Base-by-base conservation (phyloP, 2,113 vertebrate genomes). In the Crotophaga sulcirostris region DNA sequence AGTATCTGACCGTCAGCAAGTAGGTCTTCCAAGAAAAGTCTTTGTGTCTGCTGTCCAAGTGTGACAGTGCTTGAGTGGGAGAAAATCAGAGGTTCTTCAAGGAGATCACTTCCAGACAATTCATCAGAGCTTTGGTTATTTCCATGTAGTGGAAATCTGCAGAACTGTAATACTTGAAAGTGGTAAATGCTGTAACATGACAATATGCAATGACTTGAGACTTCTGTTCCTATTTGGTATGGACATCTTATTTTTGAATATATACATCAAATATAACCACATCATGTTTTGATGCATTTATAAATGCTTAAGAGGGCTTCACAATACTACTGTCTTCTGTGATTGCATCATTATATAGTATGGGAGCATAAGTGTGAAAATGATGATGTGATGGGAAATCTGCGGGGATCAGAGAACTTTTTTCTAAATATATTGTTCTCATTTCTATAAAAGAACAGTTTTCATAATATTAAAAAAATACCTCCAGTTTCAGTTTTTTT, bases 61-160 rank as follows among this genome's bases (percentile, higher is more conserved):
- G 3, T 60, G 47, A 26, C 34, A 51, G 34, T 79, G 33, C 14
- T 77, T 23, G 7, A 66, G 11, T 84, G 31, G 40, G 59, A 90
- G 45, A 74, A 92, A 69, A 70, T 19, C 3, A 0, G 23, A 60
- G 14, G 6, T 66, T 77, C 10, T 12, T 60, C 28, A 45, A 6
- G 0, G 1, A 56, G 40, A 16, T 62, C 36, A 7, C 24, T 56
- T 9, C 6, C 10, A n/a, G 29, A n/a, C 6, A n/a, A 11, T 67
- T 84, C 3, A 13, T 66, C 40, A 45, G 40, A 79, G 31, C 19
- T 66, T 54, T 56, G 36, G 31, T 68, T 81, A 60, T 85, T 80
- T 83, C 55, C 3, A 28, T 87, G 85, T n/a, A 24, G 36, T 86
- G 33, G 66, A 80, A 63, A 75, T 29, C n/a, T 3, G 11, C 33